Evolutionary conservation across 2,888 invertebrate genomes (phyloP).

Genomic region (Dryococelus australis): DNA sequence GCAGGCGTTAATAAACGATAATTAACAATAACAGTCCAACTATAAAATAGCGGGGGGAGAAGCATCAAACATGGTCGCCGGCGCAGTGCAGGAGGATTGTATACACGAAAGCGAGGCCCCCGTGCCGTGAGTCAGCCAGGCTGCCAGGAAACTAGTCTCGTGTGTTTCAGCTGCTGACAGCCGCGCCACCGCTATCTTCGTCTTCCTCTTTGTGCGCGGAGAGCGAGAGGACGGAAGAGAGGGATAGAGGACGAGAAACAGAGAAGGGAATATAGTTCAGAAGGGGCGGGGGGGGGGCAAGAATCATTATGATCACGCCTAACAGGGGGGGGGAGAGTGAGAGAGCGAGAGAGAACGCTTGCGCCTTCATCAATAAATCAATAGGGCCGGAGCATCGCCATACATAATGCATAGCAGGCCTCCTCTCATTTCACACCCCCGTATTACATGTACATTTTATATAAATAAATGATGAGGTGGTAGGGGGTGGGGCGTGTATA

Average conservation of each 20-base stretch:
- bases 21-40: constrained; percentile 16
- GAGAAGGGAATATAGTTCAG: neutral
- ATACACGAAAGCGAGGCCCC: neutral
- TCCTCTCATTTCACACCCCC: constrained; percentile 54
- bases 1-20: neutral
- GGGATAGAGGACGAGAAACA: neutral
- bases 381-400: constrained; percentile 49
- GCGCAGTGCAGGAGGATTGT: neutral
- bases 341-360: neutral
- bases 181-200: neutral
- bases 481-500: constrained; percentile 30
- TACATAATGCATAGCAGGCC: constrained; percentile 52
- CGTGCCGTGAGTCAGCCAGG: neutral
- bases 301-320: constrained; percentile 11
- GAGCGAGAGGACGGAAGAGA: neutral
- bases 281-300: constrained; percentile 4
- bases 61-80: constrained; percentile 10
- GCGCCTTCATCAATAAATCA: constrained; percentile 52
- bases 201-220: neutral
- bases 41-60: constrained; percentile 1
- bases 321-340: neutral
- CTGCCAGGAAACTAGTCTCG: neutral
- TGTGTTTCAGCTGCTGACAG: constrained; percentile 11
- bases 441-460: constrained; percentile 56
- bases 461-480: constrained; percentile 53